Evolutionary conservation across 2,113 vertebrate species (phyloP).

Genomic region (Pelmatolapia mariae): DNA sequence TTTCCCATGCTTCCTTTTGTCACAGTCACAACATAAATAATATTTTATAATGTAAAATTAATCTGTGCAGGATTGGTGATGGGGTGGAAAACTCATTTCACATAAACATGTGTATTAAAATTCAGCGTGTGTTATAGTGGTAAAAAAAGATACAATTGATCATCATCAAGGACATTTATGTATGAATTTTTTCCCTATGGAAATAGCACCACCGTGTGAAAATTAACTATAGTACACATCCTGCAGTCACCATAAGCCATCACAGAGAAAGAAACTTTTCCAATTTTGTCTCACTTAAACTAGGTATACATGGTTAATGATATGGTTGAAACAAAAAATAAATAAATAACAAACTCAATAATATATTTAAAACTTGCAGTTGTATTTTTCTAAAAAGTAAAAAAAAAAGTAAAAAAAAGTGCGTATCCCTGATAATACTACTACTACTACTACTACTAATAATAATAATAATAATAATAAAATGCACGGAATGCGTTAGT

Average conservation of each 20-base stretch:
- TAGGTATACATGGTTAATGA: not conserved
- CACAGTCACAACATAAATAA: not conserved
- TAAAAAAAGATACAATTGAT: not conserved
- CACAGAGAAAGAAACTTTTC: not conserved
- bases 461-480: not conserved
- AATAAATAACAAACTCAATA: not conserved
- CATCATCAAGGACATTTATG: not conserved
- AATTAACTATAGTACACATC: not conserved
- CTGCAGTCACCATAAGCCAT: not conserved
- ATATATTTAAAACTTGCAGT: not conserved
- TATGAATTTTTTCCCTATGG: not conserved
- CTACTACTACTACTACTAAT: too few species aligned
- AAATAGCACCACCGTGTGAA: not conserved
- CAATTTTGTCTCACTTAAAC: not conserved
- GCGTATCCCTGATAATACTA: not conserved
- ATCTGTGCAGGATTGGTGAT: not conserved
- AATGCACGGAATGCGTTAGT: not conserved
- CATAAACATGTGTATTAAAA: not conserved
- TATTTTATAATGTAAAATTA: not conserved
- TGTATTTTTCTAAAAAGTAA: not conserved
- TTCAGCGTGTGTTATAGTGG: not conserved
- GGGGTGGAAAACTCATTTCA: not conserved
- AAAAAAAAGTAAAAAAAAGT: not conserved
- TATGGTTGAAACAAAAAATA: not conserved
- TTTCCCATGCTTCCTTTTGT: not conserved